Evolutionary conservation across 2,888 invertebrate genomes (phyloP), one percentile per base, ranked within the genome.

Genomic region (Tricholauxania praeusta): DNA sequence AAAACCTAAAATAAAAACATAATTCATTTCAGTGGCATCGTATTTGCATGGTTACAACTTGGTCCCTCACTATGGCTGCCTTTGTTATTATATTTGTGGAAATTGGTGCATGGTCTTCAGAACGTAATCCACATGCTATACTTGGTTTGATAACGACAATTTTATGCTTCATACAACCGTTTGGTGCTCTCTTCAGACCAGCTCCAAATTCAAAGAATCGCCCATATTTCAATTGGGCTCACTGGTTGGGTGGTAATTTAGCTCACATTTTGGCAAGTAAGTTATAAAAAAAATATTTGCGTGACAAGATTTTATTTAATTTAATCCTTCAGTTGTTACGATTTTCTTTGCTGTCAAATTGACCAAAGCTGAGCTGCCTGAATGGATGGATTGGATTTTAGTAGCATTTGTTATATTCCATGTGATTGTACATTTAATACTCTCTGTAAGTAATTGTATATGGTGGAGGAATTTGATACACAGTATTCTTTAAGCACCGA

Each of bases 301-400:
- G 12, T 28, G 12, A 1, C 28, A n/a, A 4, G 48, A 0, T 14
- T 2, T 22, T 12, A 10, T 47, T 32, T 32, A 49, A 48, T 55
- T 52, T 52, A 67, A 63, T 69, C 53, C 78, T 91, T 12, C 89
- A 97, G 97, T 98, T 87, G 93, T 96, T 15, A 94, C 96, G 67
- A 94, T 98, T 81, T 98, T 98, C 91, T 93, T 97, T 83, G 96
- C 98, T 55, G 93, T 96, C 32, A 92, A 93, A 82, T 89, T 98
- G 76, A 91, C 91, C 78, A 96, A 96, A 87, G 95, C 96, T 6
- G 93, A 95, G 82, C 89, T 97, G 59, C 96, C 97, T 0, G 89
- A 92, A 71, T 96, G 95, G 93, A 91, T 93, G 82, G 93, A 95
- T 78, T 97, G 93, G 92, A 92, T 98, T 74, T 88, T 98, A 78